Evolutionary conservation across 2,113 vertebrate genomes (phyloP).

Genomic region (Heloderma charlesbogerti): DNA sequence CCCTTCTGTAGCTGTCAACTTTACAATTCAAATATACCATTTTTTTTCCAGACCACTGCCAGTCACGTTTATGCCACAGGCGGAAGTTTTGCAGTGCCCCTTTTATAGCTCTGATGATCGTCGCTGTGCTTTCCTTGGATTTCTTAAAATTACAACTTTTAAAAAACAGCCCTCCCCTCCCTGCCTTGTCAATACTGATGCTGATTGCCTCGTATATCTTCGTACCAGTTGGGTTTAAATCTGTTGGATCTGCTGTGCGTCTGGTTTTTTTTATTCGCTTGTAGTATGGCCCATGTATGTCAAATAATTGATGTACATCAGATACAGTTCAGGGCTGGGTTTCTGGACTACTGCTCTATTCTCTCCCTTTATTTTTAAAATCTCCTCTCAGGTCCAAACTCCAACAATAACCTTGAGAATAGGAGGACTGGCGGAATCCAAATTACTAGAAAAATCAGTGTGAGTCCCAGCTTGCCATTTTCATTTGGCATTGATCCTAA

Average conservation of each 20-base stretch:
- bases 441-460: neutral
- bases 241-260: neutral
- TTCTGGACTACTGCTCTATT: neutral
- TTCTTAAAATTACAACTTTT: neutral
- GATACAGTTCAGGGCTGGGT: neutral
- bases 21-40: neutral
- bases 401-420: too few relatives aligned
- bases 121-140: neutral
- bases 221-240: neutral
- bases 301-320: neutral
- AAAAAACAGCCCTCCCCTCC: too few relatives aligned
- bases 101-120: neutral
- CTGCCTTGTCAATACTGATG: neutral
- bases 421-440: neutral
- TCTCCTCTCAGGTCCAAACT: neutral
- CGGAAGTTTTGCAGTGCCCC: neutral
- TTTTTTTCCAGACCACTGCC: neutral
- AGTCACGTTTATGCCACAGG: neutral
- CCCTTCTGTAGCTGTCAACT: neutral
- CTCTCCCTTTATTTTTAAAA: neutral
- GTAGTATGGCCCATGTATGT: neutral
- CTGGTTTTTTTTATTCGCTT: neutral
- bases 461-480: neutral
- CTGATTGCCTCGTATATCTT: slow-evolving; percentile 3
- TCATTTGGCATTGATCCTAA: neutral